Conservation (phyloP, 2,797 vertebrate genomes). For the Alectoris magna region DNA sequence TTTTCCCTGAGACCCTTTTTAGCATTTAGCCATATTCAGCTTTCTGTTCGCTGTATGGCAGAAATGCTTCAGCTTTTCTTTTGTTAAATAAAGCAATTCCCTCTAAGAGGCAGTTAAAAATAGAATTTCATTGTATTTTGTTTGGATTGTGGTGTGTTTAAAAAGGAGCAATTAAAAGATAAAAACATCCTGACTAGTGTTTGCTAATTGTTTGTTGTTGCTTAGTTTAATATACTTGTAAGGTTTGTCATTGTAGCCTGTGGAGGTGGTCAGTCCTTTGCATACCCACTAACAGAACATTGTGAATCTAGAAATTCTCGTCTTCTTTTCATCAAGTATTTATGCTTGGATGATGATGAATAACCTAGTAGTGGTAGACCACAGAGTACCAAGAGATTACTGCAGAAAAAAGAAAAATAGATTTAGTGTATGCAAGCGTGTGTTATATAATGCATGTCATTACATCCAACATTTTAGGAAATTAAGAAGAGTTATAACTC, state of each 20-base stretch:
- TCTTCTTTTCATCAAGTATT: constrained; percentile 32
- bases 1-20: neutral
- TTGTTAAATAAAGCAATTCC: neutral
- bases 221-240: neutral
- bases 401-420: neutral
- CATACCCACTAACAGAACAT: neutral
- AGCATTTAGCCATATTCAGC: neutral
- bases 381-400: neutral
- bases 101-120: neutral
- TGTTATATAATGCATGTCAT: neutral
- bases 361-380: neutral
- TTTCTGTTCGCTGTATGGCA: neutral
- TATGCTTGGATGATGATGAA: neutral
- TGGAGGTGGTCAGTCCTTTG: neutral
- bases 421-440: neutral
- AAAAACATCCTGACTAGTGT: neutral
- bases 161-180: neutral
- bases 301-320: neutral
- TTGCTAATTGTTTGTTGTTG: neutral
- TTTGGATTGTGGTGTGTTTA: neutral
- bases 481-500: neutral
- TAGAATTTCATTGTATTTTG: constrained; percentile 14
- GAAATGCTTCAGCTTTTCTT: constrained; percentile 2
- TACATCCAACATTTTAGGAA: neutral
- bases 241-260: neutral